These are phyloP conservation scores for Danio albolineatus DNA, from an alignment of 2,797 vertebrate species.

Conservation along the genomic window DNA sequence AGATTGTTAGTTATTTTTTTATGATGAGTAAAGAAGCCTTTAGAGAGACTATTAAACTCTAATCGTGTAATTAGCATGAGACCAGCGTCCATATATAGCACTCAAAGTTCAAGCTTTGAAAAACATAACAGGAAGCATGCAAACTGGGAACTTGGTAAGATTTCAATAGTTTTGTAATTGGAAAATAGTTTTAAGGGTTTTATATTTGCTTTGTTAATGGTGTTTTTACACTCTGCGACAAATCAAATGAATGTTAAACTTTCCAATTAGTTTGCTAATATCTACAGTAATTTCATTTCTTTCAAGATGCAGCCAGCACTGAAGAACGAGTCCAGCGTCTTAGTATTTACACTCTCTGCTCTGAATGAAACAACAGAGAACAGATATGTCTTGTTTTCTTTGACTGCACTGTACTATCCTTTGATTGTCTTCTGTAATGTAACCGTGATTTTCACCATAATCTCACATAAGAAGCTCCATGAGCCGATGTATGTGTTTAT, in stretches of 20 bases:
- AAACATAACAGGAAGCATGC: not conserved
- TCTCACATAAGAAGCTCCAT: conserved; percentile 49
- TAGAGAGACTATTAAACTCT: not conserved
- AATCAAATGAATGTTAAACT: not conserved
- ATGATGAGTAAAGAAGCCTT: not conserved
- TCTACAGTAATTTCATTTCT: not conserved
- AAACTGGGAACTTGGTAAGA: not conserved
- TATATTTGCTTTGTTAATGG: not conserved
- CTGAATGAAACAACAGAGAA: conserved; percentile 51
- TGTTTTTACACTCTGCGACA: not conserved
- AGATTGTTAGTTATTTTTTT: too few relatives aligned
- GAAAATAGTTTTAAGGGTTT: not conserved
- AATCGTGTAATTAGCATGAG: not conserved
- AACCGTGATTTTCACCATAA: conserved; percentile 31
- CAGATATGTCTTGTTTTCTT: conserved; percentile 41
- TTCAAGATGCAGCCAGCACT: conserved; percentile 49
- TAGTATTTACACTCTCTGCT: conserved; percentile 61
- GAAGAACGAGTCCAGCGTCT: conserved; percentile 59
- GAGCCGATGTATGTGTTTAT: conserved; percentile 62
- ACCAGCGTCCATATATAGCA: conserved; percentile 2
- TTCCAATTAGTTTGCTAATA: not conserved
- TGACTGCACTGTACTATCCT: conserved; percentile 44
- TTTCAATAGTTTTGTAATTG: too few relatives aligned
- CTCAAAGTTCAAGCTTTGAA: not conserved
- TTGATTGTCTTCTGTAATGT: conserved; percentile 51